These are phyloP conservation scores for Crotalus viridis DNA, from an alignment of 2,113 vertebrate species.

Conservation along the genomic window DNA sequence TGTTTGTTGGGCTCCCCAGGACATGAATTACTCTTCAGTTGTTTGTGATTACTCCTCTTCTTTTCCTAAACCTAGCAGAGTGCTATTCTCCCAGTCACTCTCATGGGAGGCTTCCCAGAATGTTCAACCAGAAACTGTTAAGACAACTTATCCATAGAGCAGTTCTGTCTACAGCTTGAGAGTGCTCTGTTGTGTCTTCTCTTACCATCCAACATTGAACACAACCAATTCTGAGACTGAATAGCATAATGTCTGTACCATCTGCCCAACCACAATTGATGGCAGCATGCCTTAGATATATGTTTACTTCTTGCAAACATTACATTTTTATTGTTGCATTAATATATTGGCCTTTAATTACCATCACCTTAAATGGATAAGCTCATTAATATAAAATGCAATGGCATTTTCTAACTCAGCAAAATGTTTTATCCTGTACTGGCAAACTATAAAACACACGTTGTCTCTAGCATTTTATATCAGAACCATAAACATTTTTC, in stretches of 20 bases:
- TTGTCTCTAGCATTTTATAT: neutral
- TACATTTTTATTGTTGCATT: slow-evolving; percentile 10
- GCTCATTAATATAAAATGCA: slow-evolving; percentile 2
- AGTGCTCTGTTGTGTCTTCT: neutral
- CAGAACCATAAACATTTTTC: neutral
- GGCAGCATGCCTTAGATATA: neutral
- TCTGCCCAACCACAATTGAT: slow-evolving; percentile 26
- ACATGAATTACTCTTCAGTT: neutral
- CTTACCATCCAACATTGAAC: neutral
- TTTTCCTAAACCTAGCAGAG: neutral
- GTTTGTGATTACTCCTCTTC: neutral
- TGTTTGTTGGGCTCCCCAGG: neutral
- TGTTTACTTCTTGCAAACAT: slow-evolving; percentile 18
- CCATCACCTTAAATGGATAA: slow-evolving; percentile 2
- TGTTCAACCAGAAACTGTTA: too few relatives aligned
- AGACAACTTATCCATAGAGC: neutral
- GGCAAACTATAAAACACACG: neutral
- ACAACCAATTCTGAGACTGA: slow-evolving; percentile 3
- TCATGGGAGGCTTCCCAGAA: neutral
- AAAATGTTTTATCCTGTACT: slow-evolving; percentile 2
- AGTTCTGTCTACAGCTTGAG: neutral
- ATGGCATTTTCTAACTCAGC: slow-evolving; percentile 2
- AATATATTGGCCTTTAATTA: slow-evolving; percentile 15
- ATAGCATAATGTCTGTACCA: neutral
- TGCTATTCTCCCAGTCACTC: neutral